Evolutionary conservation across 2,888 invertebrate genomes (phyloP).

Genomic region (Oegoconia quadripuncta): DNA sequence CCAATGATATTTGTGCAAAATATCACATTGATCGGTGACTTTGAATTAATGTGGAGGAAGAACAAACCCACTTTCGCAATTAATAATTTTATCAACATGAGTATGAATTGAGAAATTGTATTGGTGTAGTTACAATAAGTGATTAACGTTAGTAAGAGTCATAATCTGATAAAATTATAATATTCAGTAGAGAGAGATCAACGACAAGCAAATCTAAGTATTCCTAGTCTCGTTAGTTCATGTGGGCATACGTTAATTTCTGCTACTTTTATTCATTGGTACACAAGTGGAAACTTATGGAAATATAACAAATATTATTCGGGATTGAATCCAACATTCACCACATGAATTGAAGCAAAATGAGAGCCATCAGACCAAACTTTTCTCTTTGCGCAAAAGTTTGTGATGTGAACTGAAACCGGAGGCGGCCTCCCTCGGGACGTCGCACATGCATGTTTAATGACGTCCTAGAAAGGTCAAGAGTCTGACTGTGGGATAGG

Average conservation of each 20-base stretch:
- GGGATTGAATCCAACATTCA: constrained; percentile 40
- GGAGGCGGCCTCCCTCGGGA: constrained; percentile 57
- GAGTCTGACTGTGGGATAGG: constrained; percentile 61
- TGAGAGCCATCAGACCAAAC: constrained; percentile 58
- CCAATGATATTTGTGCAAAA: too few species aligned
- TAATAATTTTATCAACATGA: too few species aligned
- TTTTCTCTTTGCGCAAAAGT: constrained; percentile 70
- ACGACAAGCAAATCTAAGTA: too few species aligned
- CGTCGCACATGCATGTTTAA: constrained; percentile 71
- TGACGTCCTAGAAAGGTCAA: constrained; percentile 74
- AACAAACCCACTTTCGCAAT: too few species aligned
- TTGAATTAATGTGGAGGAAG: too few species aligned
- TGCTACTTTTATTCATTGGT: constrained; percentile 21
- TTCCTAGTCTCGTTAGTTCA: too few species aligned
- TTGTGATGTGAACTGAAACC: constrained; percentile 65
- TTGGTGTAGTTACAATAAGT: too few species aligned
- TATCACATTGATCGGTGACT: too few species aligned
- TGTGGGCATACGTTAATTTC: background rate
- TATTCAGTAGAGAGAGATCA: too few species aligned
- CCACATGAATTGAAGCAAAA: constrained; percentile 55
- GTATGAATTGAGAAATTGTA: too few species aligned
- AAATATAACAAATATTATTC: constrained; percentile 38
- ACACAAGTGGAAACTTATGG: constrained; percentile 26
- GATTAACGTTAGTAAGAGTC: too few species aligned
- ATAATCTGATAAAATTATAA: too few species aligned